phyloP scores from a whole-genome alignment of 2,113 vertebrate genomes.

The Takifugu bimaculatus region DNA sequence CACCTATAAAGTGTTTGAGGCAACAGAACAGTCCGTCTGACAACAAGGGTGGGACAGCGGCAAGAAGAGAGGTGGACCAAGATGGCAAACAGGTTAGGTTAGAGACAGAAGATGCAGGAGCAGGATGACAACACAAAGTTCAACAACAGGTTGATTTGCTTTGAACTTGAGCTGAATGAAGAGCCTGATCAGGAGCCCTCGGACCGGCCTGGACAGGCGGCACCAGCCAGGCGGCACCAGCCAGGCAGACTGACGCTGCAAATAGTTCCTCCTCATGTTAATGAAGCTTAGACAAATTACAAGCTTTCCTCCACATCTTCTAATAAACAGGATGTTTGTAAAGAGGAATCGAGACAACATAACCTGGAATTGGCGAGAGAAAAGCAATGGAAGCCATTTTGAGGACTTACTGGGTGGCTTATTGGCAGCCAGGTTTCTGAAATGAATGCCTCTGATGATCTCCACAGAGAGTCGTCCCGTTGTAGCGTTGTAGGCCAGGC shows the following conservation, averaged over 20 bases:
- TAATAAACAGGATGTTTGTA: background rate
- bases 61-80: slow-evolving; percentile 91
- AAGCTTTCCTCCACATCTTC: background rate
- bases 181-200: slow-evolving; percentile 13
- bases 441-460: slow-evolving; percentile 98
- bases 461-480: slow-evolving; percentile 96
- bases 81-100: slow-evolving; percentile 84
- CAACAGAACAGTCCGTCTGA: slow-evolving; percentile 99
- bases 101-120: slow-evolving; percentile 74
- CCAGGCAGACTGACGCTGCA: slow-evolving; percentile 7
- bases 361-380: background rate
- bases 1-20: slow-evolving; percentile 99
- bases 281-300: background rate
- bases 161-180: slow-evolving; percentile 35
- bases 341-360: background rate
- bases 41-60: slow-evolving; percentile 95
- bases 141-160: slow-evolving; percentile 70
- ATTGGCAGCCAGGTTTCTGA: slow-evolving; percentile 95
- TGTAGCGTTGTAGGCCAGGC: slow-evolving; percentile 95
- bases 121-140: slow-evolving; percentile 72
- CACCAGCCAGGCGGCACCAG: background rate
- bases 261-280: background rate
- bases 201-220: too few species aligned
- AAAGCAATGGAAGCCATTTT: slow-evolving; percentile 19
- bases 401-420: slow-evolving; percentile 96